Evolutionary conservation across 2,113 vertebrate species (phyloP), one percentile per base, ranked within the genome.

Genomic region (Equus przewalskii): DNA sequence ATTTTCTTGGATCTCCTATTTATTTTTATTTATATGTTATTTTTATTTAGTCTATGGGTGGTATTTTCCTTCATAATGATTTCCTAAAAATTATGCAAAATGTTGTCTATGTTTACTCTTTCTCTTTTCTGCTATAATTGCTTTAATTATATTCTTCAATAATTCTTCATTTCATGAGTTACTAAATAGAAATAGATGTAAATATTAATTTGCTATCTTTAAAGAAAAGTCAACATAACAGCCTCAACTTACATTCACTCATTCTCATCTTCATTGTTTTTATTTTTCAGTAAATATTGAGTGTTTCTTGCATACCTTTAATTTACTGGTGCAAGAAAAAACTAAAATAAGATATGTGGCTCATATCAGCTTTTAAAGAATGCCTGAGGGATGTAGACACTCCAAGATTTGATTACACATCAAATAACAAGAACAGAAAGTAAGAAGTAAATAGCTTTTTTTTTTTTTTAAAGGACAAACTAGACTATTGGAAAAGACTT

Each of bases 131-230:
- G n/a, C 79, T 91, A n/a, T 94, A 91, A 94, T 93, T 94, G 82
- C 51, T 89, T 78, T 81, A 64, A 51, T 97, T 87, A 87, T 14
- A 51, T 85, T 79, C 41, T 92, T 93, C 30, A 67, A n/a, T 82
- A 89, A 93, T 94, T 94, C 14, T 78, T 94, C 69, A 97, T 96
- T 96, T 88, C 60, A 65, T 78, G 70, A 22, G 36, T 76, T 76
- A 72, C 83, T 79, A 95, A 96, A 70, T 80, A 97, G 85, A 96
- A 87, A 54, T 56, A 95, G 46, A 93, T 88, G 21, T 75, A 94
- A 96, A 97, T 87, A 93, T 80, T 95, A 78, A 87, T 87, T 98
- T 92, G 49, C 44, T 65, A 30, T 96, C 83, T 94, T 49, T 30
- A 76, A 92, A 94, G 95, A 95, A 96, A 98, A 95, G 87, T 96